Percentiles rank a stretch among this genome's conserved stretches.
Conservation (phyloP, 2,888 invertebrate genomes). For the Pseudanteris insignis region DNA sequence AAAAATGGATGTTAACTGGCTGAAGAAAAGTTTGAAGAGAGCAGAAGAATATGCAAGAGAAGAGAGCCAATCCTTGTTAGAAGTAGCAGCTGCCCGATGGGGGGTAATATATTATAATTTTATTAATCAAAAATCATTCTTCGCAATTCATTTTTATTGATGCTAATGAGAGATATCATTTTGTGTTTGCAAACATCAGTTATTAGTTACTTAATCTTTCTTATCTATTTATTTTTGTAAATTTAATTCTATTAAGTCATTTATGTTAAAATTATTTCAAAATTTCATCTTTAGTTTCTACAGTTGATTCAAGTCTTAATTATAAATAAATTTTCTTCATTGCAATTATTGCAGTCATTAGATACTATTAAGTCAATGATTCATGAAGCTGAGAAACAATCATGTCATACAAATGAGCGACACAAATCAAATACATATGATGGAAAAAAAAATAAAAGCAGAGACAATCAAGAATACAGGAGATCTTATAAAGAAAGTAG, state of each 20-base stretch:
- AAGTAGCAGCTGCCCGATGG: conserved; percentile 71
- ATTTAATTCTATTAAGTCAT: too few relatives aligned
- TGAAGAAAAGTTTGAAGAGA: conserved; percentile 68
- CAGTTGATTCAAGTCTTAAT: too few relatives aligned
- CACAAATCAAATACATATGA: background rate
- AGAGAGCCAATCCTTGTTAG: conserved; percentile 68
- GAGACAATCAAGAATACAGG: background rate
- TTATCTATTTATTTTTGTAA: too few relatives aligned
- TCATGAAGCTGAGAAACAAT: conserved; percentile 66
- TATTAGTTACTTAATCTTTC: too few relatives aligned
- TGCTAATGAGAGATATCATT: too few relatives aligned
- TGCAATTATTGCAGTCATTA: conserved; percentile 68
- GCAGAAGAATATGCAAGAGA: conserved; percentile 70
- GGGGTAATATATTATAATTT: conserved; percentile 69
- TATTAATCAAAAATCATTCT: conserved; percentile 20
- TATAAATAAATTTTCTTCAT: too few relatives aligned
- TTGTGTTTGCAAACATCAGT: too few relatives aligned
- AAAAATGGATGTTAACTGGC: conserved; percentile 64
- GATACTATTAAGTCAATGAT: conserved; percentile 68
- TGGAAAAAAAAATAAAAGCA: background rate
- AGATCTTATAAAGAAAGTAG: conserved; percentile 29
- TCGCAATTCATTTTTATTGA: too few relatives aligned
- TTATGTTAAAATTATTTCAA: too few relatives aligned
- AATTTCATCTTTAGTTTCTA: too few relatives aligned
- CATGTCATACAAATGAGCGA: background rate